Percentiles rank a stretch among this genome's conserved stretches.
These are phyloP conservation scores for Poeciliopsis presidionis DNA, from an alignment of 2,797 vertebrate genomes.

Conservation along the genomic window DNA sequence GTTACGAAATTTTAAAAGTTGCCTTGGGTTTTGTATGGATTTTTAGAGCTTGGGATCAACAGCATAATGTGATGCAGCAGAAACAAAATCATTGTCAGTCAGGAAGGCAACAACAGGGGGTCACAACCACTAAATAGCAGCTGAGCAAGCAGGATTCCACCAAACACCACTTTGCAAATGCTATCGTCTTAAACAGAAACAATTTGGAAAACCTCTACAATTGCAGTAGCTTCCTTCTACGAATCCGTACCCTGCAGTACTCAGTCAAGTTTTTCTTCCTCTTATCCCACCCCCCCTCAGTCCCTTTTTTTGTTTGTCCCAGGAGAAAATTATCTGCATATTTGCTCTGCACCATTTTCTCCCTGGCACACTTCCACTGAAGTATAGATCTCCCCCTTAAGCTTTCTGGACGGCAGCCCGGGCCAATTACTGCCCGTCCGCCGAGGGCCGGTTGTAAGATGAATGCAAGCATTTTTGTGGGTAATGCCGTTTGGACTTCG, in stretches of 20 bases:
- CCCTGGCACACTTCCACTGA: slow-evolving; percentile 40
- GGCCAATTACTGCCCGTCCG: slow-evolving; percentile 51
- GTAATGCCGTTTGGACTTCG: slow-evolving; percentile 41
- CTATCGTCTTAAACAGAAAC: background rate
- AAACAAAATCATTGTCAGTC: background rate
- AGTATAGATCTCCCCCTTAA: slow-evolving; percentile 45
- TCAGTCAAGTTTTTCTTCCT: background rate
- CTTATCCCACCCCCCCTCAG: background rate
- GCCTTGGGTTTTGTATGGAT: background rate
- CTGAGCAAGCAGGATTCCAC: slow-evolving; percentile 3
- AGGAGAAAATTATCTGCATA: slow-evolving; percentile 33
- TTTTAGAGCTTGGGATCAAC: background rate
- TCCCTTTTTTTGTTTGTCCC: background rate
- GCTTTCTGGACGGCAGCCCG: slow-evolving; percentile 49
- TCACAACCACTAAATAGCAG: slow-evolving; percentile 23
- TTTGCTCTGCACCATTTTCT: slow-evolving; percentile 49
- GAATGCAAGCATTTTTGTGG: slow-evolving; percentile 36
- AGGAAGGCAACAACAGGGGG: background rate
- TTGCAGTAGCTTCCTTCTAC: background rate
- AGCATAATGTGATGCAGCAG: background rate
- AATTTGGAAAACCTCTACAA: background rate
- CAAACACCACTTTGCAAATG: background rate
- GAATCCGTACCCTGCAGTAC: background rate
- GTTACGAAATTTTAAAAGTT: background rate
- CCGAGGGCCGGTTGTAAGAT: slow-evolving; percentile 24